Percentiles rank a stretch among this genome's conserved stretches.
Conservation (phyloP, 1,140 invertebrate species). For the Drosophila sulfurigaster region DNA sequence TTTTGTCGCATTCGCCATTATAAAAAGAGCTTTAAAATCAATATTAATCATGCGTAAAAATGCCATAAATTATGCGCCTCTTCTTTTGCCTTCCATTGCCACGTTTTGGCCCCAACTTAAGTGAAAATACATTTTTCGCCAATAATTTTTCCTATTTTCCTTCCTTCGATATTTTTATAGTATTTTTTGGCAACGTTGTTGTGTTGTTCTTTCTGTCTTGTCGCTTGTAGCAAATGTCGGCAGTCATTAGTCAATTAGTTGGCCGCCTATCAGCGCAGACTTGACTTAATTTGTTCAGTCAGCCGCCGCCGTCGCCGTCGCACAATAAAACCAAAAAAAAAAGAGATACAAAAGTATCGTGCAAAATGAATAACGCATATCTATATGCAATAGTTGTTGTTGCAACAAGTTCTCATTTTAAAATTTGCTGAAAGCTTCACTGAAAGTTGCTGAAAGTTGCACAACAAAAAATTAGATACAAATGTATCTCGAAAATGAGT, state of each 20-base stretch:
- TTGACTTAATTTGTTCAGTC: constrained; percentile 46
- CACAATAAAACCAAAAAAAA: background rate
- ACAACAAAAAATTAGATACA: too few species aligned
- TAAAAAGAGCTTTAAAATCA: constrained; percentile 76
- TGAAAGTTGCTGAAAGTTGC: constrained; percentile 10
- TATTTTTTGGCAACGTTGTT: constrained; percentile 32
- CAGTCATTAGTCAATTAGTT: constrained; percentile 73
- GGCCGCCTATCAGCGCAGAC: constrained; percentile 42
- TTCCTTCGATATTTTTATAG: constrained; percentile 17
- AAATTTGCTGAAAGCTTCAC: too few species aligned
- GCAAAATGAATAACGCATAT: background rate
- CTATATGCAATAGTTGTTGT: too few species aligned
- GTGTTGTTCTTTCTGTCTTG: constrained; percentile 41
- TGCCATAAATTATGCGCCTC: constrained; percentile 72
- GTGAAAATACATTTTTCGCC: constrained; percentile 46
- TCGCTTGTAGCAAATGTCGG: constrained; percentile 64
- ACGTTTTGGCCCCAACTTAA: constrained; percentile 11
- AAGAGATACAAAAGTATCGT: constrained; percentile 3
- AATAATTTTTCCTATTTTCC: constrained; percentile 53
- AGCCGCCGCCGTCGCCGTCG: background rate
- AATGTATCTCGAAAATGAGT: too few species aligned
- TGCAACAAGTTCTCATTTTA: too few species aligned
- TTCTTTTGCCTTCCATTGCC: background rate
- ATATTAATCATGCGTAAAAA: constrained; percentile 83
- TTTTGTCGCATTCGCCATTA: constrained; percentile 32